A percentile compares a stretch with the other conserved stretches of the same genome.
phyloP scores from a whole-genome alignment of 1,140 invertebrate genomes.

The Apis laboriosa region DNA sequence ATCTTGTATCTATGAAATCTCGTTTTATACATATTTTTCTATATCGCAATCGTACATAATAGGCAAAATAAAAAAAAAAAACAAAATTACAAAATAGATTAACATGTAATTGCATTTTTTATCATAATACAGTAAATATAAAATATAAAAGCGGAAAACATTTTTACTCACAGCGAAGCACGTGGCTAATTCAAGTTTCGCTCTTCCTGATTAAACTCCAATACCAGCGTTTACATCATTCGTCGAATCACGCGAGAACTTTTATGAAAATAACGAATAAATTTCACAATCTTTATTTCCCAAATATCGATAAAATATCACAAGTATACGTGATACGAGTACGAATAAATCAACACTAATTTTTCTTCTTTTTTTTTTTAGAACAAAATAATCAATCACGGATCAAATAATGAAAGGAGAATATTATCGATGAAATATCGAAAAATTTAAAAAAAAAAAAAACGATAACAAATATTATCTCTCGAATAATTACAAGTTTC shows the following conservation, averaged over 20 bases:
- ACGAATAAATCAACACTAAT: not conserved
- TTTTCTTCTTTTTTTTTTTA: not conserved
- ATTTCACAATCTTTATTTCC: not conserved
- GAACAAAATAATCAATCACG: too few relatives aligned
- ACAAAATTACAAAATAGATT: not conserved
- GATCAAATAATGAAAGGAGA: not conserved
- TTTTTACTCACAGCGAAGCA: constrained; percentile 15
- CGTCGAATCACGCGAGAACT: too few relatives aligned
- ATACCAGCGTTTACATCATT: constrained; percentile 10
- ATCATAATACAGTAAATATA: not conserved
- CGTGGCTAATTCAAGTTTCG: not conserved
- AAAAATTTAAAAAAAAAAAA: too few relatives aligned
- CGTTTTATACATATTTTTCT: too few relatives aligned
- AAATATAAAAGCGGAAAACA: not conserved
- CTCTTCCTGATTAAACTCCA: too few relatives aligned
- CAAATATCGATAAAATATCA: too few relatives aligned
- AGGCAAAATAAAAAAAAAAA: not conserved
- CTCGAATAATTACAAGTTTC: not conserved
- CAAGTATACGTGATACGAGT: not conserved
- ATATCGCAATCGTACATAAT: not conserved
- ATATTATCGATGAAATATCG: not conserved
- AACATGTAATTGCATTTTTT: not conserved
- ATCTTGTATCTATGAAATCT: too few relatives aligned
- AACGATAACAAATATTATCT: not conserved
- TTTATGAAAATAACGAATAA: not conserved